Evolutionary conservation across 2,888 invertebrate species (phyloP).

Genomic region (Lucinisca nassula): DNA sequence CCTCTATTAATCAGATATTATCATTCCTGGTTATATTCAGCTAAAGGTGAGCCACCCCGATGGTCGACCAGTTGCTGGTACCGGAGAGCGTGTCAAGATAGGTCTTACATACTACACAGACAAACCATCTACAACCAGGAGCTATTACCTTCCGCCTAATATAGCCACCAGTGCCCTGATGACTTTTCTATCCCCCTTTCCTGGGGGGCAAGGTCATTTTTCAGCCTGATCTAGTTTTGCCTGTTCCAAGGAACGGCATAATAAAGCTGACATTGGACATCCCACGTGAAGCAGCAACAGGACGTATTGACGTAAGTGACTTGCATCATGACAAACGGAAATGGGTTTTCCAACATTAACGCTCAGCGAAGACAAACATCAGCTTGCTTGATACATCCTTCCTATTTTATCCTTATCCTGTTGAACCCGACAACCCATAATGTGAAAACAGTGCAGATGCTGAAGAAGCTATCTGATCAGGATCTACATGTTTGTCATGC

Average conservation of each 20-base stretch:
- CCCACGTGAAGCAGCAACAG: slow-evolving; percentile 56
- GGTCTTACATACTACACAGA: slow-evolving; percentile 71
- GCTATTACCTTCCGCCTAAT: slow-evolving; percentile 26
- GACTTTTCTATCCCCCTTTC: slow-evolving; percentile 56
- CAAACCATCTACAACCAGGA: slow-evolving; percentile 33
- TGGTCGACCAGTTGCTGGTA: slow-evolving; percentile 65
- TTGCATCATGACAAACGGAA: too few relatives aligned
- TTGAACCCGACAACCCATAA: too few relatives aligned
- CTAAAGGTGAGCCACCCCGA: slow-evolving; percentile 73
- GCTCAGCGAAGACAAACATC: too few relatives aligned
- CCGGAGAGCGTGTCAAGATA: slow-evolving; percentile 54
- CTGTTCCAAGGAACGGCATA: slow-evolving; percentile 63
- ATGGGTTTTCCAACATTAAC: too few relatives aligned
- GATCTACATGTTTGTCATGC: too few relatives aligned
- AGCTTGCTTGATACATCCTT: too few relatives aligned
- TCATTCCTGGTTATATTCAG: too few relatives aligned
- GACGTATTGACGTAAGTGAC: slow-evolving; percentile 61
- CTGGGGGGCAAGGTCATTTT: slow-evolving; percentile 45
- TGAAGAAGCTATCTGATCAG: too few relatives aligned
- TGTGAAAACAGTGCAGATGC: too few relatives aligned
- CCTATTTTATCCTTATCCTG: too few relatives aligned
- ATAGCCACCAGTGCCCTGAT: slow-evolving; percentile 41
- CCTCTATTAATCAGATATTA: too few relatives aligned
- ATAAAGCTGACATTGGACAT: slow-evolving; percentile 62
- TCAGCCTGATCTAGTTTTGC: slow-evolving; percentile 48